These are phyloP conservation scores for Bryconaethiops microstoma DNA, from an alignment of 2,797 vertebrate species.

Conservation along the genomic window DNA sequence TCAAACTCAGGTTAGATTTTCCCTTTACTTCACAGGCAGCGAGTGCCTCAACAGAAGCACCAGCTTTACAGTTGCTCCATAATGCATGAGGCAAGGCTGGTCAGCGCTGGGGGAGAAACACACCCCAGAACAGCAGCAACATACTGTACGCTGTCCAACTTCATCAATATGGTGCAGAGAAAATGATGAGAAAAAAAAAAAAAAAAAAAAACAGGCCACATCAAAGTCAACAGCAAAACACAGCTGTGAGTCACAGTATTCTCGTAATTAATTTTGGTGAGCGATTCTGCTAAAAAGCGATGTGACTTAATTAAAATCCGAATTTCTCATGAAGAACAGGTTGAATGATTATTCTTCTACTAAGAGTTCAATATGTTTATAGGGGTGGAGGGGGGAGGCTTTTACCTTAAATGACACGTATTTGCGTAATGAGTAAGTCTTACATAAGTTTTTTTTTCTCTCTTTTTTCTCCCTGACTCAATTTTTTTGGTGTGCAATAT, in stretches of 20 bases:
- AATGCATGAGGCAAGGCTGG: conserved; percentile 73
- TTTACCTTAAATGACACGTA: background rate
- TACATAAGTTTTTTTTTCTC: conserved; percentile 5
- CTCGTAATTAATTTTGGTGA: conserved; percentile 2
- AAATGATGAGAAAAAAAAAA: background rate
- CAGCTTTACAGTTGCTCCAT: conserved; percentile 71
- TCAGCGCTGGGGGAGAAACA: conserved; percentile 1
- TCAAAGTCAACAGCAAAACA: conserved; percentile 6
- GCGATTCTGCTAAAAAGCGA: background rate
- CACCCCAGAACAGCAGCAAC: conserved; percentile 3
- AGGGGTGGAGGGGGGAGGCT: background rate
- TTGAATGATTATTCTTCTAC: too few relatives aligned
- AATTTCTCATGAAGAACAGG: background rate
- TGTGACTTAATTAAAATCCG: background rate
- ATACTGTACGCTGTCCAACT: background rate
- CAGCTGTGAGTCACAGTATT: background rate
- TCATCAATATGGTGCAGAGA: background rate
- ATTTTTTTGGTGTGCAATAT: conserved; percentile 63
- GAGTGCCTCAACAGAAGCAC: conserved; percentile 68
- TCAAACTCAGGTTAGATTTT: conserved; percentile 85
- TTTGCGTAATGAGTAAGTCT: conserved; percentile 12
- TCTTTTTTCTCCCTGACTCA: conserved; percentile 41
- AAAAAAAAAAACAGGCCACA: background rate
- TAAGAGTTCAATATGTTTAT: too few relatives aligned
- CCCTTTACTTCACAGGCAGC: conserved; percentile 72